phyloP scores from a whole-genome alignment of 2,797 vertebrate species.

The Gorsachius magnificus region DNA sequence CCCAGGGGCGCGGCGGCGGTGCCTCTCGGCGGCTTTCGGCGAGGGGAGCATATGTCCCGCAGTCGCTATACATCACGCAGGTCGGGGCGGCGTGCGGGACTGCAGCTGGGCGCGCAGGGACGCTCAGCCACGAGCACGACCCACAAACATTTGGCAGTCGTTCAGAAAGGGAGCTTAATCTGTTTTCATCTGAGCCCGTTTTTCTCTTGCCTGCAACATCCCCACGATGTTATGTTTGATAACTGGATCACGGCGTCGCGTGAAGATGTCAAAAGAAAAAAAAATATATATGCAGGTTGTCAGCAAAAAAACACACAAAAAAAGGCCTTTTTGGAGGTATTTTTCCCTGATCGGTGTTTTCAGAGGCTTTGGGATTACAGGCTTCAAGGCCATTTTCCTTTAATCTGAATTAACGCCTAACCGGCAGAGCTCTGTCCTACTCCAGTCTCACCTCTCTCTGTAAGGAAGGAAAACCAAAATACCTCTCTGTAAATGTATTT shows the following conservation, averaged over 20 bases:
- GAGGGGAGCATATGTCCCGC: not conserved
- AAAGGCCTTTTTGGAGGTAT: not conserved
- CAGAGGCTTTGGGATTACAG: not conserved
- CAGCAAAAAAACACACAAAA: not conserved
- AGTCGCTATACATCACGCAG: constrained; percentile 41
- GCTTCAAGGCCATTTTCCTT: constrained; percentile 42
- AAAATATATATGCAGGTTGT: not conserved
- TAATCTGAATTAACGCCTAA: constrained; percentile 26
- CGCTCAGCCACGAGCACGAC: constrained; percentile 60
- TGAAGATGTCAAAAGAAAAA: not conserved
- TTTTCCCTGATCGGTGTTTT: not conserved
- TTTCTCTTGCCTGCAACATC: constrained; percentile 40
- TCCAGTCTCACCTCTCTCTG: constrained; percentile 21
- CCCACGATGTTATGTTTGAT: constrained; percentile 50
- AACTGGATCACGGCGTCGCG: not conserved
- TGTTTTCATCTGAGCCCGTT: constrained; percentile 54
- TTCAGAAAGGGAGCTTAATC: constrained; percentile 70
- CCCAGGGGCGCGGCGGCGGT: not conserved
- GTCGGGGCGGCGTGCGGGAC: constrained; percentile 45
- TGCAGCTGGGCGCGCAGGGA: constrained; percentile 63
- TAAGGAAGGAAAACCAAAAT: constrained; percentile 36
- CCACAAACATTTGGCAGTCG: constrained; percentile 61
- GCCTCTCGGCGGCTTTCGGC: not conserved
- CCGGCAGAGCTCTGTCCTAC: not conserved
- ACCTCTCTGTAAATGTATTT: not conserved